Base-by-base conservation (phyloP, 2,797 vertebrate species). In the Cichlasoma orientale region DNA sequence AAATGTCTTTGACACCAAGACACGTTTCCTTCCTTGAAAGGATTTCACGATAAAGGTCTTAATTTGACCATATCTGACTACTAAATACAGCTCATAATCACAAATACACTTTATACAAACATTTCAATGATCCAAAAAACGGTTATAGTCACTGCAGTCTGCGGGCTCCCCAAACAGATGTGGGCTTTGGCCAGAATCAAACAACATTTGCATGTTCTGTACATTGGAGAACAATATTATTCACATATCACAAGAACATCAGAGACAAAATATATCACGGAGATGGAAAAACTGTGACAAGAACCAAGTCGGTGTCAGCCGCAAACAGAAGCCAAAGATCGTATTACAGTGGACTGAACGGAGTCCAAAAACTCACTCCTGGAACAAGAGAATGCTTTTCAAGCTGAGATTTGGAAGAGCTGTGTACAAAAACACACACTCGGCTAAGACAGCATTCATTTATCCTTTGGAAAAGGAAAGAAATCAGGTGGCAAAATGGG, bases 1-100 rank as follows among this genome's bases (percentile, higher is more conserved):
- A 54, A 87, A 78, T 58, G 57, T 87, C 44, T 87, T 82, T 75
- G 81, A 89, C 86, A 90, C 56, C 0, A 23, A 74, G 54, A 81
- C 68, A 70, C 11, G n/a, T 74, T 5, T 66, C 14, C 54, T 61
- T 77, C 63, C 16, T 71, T 41, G 27, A 78, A 36, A 79, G 55
- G 66, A 75, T n/a, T 59, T 36, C 4, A 73, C 9, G n/a, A 77
- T 56, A 59, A 57, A 86, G 80, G 54, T 72, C 38, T 33, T 68
- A 53, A 36, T 66, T 5, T 27, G 59, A 84, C 44, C 47, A 33
- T 14, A 63, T 55, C 27, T 11, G n/a, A 70, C 55, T 12, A 63
- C 69, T 31, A 77, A 38, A 82, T 2, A 83, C 69, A 81, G 29
- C 23, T 33, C 74, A 52, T 27, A 19, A 81, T 11, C 82, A 83